Percentiles rank a stretch among this genome's conserved stretches.
These are phyloP conservation scores for Lepidocyrtoides sp. DNA, from an alignment of 2,888 invertebrate species.

Conservation along the genomic window DNA sequence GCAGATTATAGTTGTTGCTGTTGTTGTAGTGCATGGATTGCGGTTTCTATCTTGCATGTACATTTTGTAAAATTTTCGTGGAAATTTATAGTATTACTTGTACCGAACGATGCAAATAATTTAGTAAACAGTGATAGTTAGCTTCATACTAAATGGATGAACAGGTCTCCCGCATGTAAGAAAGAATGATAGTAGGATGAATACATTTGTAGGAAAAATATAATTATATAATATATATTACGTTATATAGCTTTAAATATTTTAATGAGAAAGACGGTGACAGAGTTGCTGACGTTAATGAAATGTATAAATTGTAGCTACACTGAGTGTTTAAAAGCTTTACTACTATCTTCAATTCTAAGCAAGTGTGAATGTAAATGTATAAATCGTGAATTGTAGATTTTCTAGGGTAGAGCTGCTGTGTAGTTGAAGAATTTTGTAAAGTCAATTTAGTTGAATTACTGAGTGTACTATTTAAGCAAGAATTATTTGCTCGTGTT, in stretches of 20 bases:
- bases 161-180: conserved; percentile 44
- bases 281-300: too few relatives aligned
- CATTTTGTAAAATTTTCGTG: conserved; percentile 57
- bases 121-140: conserved; percentile 62
- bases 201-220: not conserved
- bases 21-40: not conserved
- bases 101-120: conserved; percentile 74
- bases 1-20: too few relatives aligned
- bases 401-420: not conserved
- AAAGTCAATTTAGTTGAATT: not conserved
- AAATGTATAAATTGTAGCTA: too few relatives aligned
- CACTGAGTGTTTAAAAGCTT: too few relatives aligned
- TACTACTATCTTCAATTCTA: too few relatives aligned
- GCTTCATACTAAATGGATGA: conserved; percentile 27
- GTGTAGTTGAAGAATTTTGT: not conserved
- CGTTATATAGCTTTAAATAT: too few relatives aligned
- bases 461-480: not conserved
- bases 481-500: not conserved
- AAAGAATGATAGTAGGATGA: not conserved
- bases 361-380: not conserved
- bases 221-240: not conserved
- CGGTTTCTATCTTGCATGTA: conserved; percentile 20
- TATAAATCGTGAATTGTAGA: not conserved
- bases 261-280: not conserved
- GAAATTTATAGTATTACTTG: conserved; percentile 71